Conservation (phyloP, 2,113 vertebrate genomes). For the Spea bombifrons region DNA sequence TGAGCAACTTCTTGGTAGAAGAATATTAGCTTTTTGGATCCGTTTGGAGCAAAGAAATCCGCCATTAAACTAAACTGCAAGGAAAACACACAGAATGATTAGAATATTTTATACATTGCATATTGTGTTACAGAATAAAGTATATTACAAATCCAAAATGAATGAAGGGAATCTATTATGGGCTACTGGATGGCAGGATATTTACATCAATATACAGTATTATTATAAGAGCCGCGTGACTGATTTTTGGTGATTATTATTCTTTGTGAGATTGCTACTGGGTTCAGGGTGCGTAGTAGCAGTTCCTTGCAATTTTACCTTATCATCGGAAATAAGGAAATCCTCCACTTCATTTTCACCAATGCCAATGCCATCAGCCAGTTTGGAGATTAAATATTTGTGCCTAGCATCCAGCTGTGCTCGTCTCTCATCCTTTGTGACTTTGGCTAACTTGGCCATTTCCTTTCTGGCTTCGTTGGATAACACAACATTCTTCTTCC, state of each 20-base stretch:
- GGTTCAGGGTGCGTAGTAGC: neutral
- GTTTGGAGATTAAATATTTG: slow-evolving; percentile 67
- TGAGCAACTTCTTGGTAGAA: slow-evolving; percentile 69
- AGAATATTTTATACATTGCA: no score
- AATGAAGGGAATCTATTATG: neutral
- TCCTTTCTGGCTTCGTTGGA: slow-evolving; percentile 70
- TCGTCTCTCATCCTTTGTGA: slow-evolving; percentile 67
- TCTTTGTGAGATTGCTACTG: neutral
- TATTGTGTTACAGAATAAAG: neutral
- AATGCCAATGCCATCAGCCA: slow-evolving; percentile 61
- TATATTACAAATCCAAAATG: neutral
- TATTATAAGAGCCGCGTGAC: no score
- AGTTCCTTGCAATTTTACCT: slow-evolving; percentile 55
- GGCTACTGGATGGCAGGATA: no score
- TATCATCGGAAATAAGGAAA: slow-evolving; percentile 68
- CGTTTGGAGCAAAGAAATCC: slow-evolving; percentile 70
- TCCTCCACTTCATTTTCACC: slow-evolving; percentile 70
- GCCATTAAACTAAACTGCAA: slow-evolving; percentile 69
- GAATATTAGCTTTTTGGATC: slow-evolving; percentile 74
- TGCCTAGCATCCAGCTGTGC: slow-evolving; percentile 68
- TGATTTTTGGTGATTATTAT: no score
- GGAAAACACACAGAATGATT: slow-evolving; percentile 5
- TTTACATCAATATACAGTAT: no score
- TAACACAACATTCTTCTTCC: slow-evolving; percentile 60
- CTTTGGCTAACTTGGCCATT: slow-evolving; percentile 61